Conservation (phyloP, 2,888 invertebrate genomes). For the Rhingia rostrata region DNA sequence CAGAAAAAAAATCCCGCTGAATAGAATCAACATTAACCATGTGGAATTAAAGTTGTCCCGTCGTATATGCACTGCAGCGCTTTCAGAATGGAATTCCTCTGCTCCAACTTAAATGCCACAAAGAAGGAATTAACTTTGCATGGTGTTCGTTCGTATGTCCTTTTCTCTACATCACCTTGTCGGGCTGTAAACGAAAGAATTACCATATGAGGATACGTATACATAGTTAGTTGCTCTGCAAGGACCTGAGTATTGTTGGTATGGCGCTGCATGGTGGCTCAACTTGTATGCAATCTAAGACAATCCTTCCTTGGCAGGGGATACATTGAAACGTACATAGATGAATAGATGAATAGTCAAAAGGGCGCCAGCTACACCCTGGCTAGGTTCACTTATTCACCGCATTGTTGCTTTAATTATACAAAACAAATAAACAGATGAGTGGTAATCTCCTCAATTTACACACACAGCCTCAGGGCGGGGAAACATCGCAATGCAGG, state of each 20-base stretch:
- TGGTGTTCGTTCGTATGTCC: slow-evolving; percentile 15
- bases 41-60: slow-evolving; percentile 32
- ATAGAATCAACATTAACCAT: slow-evolving; percentile 36
- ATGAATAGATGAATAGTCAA: slow-evolving; percentile 18
- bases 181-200: not conserved
- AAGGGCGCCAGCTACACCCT: not conserved
- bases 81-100: not conserved
- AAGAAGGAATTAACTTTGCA: slow-evolving; percentile 17
- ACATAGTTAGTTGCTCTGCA: not conserved
- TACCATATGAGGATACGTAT: not conserved
- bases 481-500: slow-evolving; percentile 8
- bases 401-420: slow-evolving; percentile 46
- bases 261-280: not conserved
- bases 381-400: not conserved
- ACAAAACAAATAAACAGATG: slow-evolving; percentile 53
- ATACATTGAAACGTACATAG: slow-evolving; percentile 5
- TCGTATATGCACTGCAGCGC: slow-evolving; percentile 7
- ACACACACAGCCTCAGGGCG: slow-evolving; percentile 7
- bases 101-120: slow-evolving; percentile 27
- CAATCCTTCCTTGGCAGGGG: not conserved
- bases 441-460: slow-evolving; percentile 29
- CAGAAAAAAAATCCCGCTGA: not conserved
- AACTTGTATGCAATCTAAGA: not conserved
- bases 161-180: not conserved
- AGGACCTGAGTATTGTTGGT: not conserved